Evolutionary conservation across 2,888 invertebrate genomes (phyloP).

Genomic region (Chymomyza procnemis): DNA sequence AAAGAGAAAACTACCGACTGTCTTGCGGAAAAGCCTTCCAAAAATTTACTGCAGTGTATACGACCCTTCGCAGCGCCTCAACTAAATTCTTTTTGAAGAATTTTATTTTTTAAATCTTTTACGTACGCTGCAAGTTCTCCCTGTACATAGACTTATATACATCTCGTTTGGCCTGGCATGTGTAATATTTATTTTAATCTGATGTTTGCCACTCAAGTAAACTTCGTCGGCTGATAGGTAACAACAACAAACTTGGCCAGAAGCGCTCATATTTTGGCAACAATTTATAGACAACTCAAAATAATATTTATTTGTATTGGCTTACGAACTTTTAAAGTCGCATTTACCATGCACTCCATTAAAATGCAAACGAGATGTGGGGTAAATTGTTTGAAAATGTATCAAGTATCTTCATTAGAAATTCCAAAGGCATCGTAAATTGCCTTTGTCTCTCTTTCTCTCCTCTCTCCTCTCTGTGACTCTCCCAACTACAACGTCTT

Average conservation of each 20-base stretch:
- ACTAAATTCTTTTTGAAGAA: too few relatives aligned
- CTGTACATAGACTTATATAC: not conserved
- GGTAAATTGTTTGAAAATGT: not conserved
- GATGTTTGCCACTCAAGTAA: conserved; percentile 65
- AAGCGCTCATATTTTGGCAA: conserved; percentile 45
- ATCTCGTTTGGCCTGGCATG: conserved; percentile 33
- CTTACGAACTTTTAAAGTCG: conserved; percentile 39
- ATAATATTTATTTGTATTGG: conserved; percentile 41
- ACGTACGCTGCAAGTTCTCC: too few relatives aligned
- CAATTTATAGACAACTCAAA: conserved; percentile 46
- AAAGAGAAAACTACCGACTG: too few relatives aligned
- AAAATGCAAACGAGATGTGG: conserved; percentile 30
- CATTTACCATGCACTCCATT: conserved; percentile 35
- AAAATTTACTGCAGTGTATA: too few relatives aligned
- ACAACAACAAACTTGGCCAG: conserved; percentile 55
- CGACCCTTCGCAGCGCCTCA: too few relatives aligned
- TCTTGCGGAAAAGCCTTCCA: too few relatives aligned
- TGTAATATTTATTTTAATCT: conserved; percentile 63
- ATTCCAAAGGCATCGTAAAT: conserved; percentile 41
- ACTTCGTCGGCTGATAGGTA: conserved; percentile 37
- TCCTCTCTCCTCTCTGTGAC: not conserved
- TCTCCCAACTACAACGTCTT: not conserved
- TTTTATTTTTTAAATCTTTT: too few relatives aligned
- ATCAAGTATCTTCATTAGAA: conserved; percentile 44
- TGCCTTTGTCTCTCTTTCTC: not conserved